Base-by-base conservation (phyloP, 2,888 invertebrate genomes). In the Thecophora atra region DNA sequence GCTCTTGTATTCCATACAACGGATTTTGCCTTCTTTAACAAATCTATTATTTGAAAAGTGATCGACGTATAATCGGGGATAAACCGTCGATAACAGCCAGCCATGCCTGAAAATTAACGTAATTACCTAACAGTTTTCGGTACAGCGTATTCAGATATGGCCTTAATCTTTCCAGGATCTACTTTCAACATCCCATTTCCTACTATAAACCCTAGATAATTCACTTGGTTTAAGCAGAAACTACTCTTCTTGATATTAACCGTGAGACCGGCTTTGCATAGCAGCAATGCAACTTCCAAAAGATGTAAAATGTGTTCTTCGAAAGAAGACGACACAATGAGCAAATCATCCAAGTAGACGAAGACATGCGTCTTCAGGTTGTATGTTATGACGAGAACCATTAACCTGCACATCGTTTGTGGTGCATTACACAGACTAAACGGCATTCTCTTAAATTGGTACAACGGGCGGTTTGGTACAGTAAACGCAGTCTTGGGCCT, bases 1-100 rank as follows among this genome's bases (percentile, higher is more conserved):
- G 70, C 60, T 11, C 24, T n/a, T 24, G 19, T 8, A 47, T 60
- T 62, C 70, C 70, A 60, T n/a, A 19, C 7, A 62, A 70, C 47
- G 1, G n/a, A 26, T 28, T 62, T 60, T 28, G 44, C 51, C 30
- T 60, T 70, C 7, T 17, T 47, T 24, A 70, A 28, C 24, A 62
- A 26, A 28, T 62, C 71, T 13, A 66, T 71, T 13, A 68, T 13
- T 1, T 28, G 68, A 19, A 30, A 17, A 7, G 68, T 56, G 13
- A 30, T 24, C 0, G 56, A 24, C 5, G 68, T 62, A 51, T 51
- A 72, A 37, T 72, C 51, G 15, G 66, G 58, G 7, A 67, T 30
- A 51, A 71, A 67, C 15, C 72, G 62, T 13, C 72, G 37, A 30
- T 72, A 72, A 54, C 68, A 72, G 4, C 68, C 72, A 15, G 44